Percentiles rank a stretch among this genome's conserved stretches.
phyloP scores from a whole-genome alignment of 2,888 invertebrate species.

The Philonicus albiceps region DNA sequence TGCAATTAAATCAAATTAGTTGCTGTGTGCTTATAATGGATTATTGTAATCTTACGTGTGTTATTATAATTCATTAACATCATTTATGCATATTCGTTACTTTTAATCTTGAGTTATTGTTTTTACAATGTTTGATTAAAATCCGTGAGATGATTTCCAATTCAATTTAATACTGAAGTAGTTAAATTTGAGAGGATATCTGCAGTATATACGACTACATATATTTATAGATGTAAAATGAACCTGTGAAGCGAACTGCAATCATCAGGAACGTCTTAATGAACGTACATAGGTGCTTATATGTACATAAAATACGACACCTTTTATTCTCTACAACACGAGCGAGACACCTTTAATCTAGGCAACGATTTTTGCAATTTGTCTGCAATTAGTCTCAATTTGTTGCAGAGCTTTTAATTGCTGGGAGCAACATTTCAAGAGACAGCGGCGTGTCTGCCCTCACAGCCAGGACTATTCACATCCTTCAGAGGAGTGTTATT shows the following conservation, averaged over 20 bases:
- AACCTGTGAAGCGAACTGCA: neutral
- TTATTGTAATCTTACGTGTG: too few species aligned
- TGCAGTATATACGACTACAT: neutral
- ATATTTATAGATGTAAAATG: neutral
- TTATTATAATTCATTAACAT: too few species aligned
- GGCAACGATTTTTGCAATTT: slow-evolving; percentile 11
- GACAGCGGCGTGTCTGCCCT: neutral
- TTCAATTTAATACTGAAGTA: neutral
- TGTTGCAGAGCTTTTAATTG: slow-evolving; percentile 14
- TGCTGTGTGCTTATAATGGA: too few species aligned
- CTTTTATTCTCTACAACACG: neutral
- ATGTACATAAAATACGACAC: neutral
- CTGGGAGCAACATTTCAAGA: neutral
- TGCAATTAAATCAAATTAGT: too few species aligned
- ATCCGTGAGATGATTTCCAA: neutral
- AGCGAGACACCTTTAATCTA: neutral
- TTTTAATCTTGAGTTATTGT: neutral
- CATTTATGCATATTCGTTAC: too few species aligned
- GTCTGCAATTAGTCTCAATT: slow-evolving; percentile 33
- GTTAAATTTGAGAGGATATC: neutral
- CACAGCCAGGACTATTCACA: neutral
- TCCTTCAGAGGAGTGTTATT: neutral
- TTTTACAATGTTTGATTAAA: too few species aligned
- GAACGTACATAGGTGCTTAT: neutral
- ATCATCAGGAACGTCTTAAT: neutral